Evolutionary conservation across 2,113 vertebrate genomes (phyloP), one percentile per base, ranked within the genome.

Genomic region (Mastomys coucha): DNA sequence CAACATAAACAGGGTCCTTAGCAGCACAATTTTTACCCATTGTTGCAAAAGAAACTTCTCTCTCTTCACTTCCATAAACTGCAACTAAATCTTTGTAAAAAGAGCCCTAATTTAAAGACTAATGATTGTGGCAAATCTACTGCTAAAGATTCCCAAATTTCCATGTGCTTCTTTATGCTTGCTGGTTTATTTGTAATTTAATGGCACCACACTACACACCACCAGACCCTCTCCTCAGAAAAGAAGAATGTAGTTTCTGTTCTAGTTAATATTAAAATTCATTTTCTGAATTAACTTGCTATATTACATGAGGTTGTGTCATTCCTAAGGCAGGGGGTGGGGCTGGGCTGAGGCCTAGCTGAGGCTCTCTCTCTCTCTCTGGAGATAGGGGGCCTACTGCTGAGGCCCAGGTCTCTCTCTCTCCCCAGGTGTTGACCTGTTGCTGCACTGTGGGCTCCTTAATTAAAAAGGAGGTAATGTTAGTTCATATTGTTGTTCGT

Each of bases 1-100:
- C n/a, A 31, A 42, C 39, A 93, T 89, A 94, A 97, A 95, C 26
- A 88, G 67, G 72, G 26, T 67, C 94, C 42, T 96, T 92, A 89
- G 91, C 17, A 77, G 1, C 17, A 26, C 56, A 73, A 39, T 97
- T 85, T 88, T 67, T 65, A 76, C 91, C 63, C 63, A 22, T 94
- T 88, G 53, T 63, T 67, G 36, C 42, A 53, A 12, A 45, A 75
- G 56, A 19, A 53, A 53, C 24, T 67, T 49, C 5, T 91, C 89
- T 24, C n/a, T 81, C 65, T 88, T 76, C 19, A 88, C 76, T 81
- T 95, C 42, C 87, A 13, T 60, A 94, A 92, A 93, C 36, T 65
- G 12, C 33, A 87, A 53, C 60, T 85, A 85, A 95, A 93, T 89
- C 91, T 92, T 82, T 70, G 49, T 75, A 60, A 92, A 51, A 89